phyloP scores from a whole-genome alignment of 2,888 invertebrate species.

The Cantharis nigra region DNA sequence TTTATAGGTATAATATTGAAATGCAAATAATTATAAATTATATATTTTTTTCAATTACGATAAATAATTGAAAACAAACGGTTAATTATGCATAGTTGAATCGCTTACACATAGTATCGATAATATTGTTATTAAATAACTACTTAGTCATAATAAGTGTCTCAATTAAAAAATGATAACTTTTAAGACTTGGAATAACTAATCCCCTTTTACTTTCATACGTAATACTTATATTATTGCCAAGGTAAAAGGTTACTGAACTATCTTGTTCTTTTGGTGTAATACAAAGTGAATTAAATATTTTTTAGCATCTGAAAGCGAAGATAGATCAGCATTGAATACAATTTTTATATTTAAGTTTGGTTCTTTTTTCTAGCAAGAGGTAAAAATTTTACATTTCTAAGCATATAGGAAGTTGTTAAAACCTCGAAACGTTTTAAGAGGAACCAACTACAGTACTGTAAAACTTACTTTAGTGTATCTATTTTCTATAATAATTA shows the following conservation, averaged over 20 bases:
- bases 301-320: neutral
- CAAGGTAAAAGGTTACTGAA: slow-evolving; percentile 39
- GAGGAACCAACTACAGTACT: no score
- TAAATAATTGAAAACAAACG: no score
- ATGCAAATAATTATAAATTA: no score
- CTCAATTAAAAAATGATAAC: neutral
- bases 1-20: no score
- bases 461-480: no score
- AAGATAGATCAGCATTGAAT: neutral
- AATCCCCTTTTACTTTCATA: slow-evolving; percentile 33
- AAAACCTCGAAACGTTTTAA: no score
- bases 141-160: neutral
- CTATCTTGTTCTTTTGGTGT: slow-evolving; percentile 6
- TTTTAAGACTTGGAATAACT: neutral
- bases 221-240: slow-evolving; percentile 29
- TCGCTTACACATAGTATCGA: neutral
- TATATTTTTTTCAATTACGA: no score
- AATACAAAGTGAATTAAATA: neutral
- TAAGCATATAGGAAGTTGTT: no score
- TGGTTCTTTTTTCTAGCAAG: no score
- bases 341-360: neutral
- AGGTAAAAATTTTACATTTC: no score
- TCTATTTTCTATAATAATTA: no score
- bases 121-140: neutral
- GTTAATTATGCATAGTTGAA: no score